Conservation (phyloP, 2,113 vertebrate genomes). For the Esox niger region DNA sequence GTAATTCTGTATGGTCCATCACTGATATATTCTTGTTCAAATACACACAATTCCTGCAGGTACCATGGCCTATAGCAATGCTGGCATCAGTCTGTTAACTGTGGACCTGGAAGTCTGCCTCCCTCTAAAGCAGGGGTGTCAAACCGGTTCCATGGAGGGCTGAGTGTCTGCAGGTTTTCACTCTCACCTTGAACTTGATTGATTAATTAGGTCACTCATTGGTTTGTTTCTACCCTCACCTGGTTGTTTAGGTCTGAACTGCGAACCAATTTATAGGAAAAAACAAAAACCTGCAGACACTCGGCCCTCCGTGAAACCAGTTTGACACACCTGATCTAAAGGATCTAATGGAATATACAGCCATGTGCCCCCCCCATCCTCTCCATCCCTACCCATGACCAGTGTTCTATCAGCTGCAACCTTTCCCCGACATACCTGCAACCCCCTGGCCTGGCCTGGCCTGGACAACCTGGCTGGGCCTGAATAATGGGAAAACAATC, state of each 20-base stretch:
- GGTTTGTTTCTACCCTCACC: too few relatives aligned
- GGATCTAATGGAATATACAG: slow-evolving; percentile 38
- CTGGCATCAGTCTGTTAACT: not conserved
- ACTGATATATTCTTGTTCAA: not conserved
- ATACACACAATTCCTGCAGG: not conserved
- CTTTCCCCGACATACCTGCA: slow-evolving; percentile 39
- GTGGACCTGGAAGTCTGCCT: not conserved
- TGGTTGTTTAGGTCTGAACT: too few relatives aligned
- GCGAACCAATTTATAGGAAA: too few relatives aligned
- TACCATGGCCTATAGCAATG: not conserved
- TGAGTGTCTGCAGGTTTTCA: too few relatives aligned
- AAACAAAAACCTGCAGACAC: too few relatives aligned
- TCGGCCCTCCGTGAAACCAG: too few relatives aligned
- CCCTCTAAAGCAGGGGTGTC: too few relatives aligned
- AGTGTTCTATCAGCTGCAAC: slow-evolving; percentile 20
- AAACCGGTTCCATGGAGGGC: too few relatives aligned
- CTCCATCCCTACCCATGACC: not conserved
- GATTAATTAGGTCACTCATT: too few relatives aligned
- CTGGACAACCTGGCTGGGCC: not conserved
- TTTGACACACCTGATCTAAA: too few relatives aligned
- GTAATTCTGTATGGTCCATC: too few relatives aligned
- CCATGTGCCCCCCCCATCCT: slow-evolving; percentile 13
- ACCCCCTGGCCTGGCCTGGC: not conserved
- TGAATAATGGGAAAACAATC: slow-evolving; percentile 24
- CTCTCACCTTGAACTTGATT: too few relatives aligned